Conservation (phyloP, 30 jellyfish, hydroid and myxozoan genomes). For the Hydractinia symbiolongicarpus region DNA sequence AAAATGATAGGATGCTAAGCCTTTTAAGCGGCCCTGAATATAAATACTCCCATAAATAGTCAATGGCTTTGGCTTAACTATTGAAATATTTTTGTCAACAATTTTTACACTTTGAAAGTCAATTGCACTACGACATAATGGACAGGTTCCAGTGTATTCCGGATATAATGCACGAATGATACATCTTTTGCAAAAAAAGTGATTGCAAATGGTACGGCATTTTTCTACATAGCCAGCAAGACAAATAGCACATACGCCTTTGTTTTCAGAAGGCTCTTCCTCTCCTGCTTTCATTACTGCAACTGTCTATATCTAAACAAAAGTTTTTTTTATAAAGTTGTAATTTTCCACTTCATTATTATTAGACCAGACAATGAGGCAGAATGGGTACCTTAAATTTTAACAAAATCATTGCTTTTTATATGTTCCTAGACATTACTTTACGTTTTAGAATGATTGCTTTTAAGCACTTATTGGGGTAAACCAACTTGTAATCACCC, state of each 20-base stretch:
- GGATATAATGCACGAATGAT: background rate
- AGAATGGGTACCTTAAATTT: too few species aligned
- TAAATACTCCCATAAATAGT: conserved; percentile 16
- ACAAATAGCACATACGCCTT: conserved; percentile 3
- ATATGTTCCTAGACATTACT: too few species aligned
- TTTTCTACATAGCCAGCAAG: background rate
- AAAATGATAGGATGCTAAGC: conserved; percentile 25
- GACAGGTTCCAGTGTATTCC: background rate
- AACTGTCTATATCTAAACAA: background rate
- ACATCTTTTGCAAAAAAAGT: conserved; percentile 18
- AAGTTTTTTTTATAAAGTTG: background rate
- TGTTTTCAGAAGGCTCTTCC: background rate
- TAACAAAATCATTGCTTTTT: too few species aligned
- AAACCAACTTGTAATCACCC: too few species aligned
- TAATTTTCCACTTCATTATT: too few species aligned
- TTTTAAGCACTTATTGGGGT: too few species aligned
- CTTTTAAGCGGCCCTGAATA: background rate
- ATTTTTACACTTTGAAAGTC: background rate
- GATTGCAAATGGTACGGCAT: background rate
- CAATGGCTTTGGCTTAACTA: conserved; percentile 7
- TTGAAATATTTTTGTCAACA: background rate
- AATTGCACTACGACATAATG: background rate
- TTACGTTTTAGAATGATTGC: too few species aligned
- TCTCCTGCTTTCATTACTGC: background rate
- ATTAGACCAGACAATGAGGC: too few species aligned